Percentiles rank a stretch among this genome's conserved stretches.
Conservation (phyloP, 1,140 invertebrate species). For the Nasonia vitripennis region DNA sequence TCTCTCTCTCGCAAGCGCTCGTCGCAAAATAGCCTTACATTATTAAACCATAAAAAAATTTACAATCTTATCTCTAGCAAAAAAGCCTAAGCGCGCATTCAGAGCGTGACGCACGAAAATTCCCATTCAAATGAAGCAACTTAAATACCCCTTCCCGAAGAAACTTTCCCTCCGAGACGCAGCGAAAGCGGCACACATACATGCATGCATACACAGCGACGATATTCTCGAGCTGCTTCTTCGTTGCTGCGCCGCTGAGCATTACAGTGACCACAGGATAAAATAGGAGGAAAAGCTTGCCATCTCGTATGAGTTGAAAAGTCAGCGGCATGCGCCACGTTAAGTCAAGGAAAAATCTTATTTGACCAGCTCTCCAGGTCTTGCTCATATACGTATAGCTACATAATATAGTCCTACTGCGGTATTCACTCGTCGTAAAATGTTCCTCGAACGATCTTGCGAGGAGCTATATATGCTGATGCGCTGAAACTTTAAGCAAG, state of each 20-base stretch:
- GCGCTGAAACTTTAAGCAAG: background rate
- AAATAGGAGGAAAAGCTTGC: background rate
- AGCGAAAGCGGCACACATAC: background rate
- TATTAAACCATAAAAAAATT: background rate
- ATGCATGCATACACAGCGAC: background rate
- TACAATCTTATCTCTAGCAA: background rate
- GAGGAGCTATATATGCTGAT: background rate
- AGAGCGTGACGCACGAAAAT: background rate
- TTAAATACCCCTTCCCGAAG: constrained; percentile 2
- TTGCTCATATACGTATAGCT: background rate
- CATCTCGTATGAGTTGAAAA: background rate
- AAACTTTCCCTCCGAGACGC: background rate
- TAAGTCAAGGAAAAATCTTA: constrained; percentile 4
- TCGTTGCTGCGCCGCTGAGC: background rate
- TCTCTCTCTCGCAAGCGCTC: too few relatives aligned
- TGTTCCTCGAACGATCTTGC: background rate
- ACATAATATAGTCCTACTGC: background rate
- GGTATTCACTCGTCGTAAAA: background rate
- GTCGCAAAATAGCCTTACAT: background rate
- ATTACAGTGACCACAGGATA: background rate
- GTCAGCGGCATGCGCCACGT: background rate
- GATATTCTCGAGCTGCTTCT: background rate
- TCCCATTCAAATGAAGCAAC: constrained; percentile 13
- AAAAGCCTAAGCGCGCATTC: background rate
- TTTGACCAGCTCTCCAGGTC: background rate